phyloP scores from a whole-genome alignment of 2,888 invertebrate species.

The Sceliomorpha sp. region DNA sequence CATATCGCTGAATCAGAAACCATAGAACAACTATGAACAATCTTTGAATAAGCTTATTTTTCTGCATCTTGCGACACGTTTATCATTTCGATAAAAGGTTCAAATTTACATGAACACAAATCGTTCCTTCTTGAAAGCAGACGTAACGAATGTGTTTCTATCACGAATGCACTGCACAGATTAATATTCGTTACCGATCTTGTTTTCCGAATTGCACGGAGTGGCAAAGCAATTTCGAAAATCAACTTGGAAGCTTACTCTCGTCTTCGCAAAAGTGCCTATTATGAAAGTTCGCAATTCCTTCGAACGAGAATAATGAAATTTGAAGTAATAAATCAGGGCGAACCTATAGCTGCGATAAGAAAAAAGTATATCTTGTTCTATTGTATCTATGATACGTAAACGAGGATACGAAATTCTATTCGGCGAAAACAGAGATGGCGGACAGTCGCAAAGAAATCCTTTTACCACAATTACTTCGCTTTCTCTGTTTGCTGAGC shows the following conservation, averaged over 20 bases:
- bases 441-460: slow-evolving; percentile 55
- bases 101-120: no score
- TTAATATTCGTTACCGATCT: slow-evolving; percentile 53
- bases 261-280: slow-evolving; percentile 32
- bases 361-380: slow-evolving; percentile 43
- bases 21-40: no score
- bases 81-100: no score
- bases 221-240: slow-evolving; percentile 53
- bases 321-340: slow-evolving; percentile 55
- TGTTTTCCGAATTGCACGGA: slow-evolving; percentile 56
- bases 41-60: no score
- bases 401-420: slow-evolving; percentile 42
- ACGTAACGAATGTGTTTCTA: slow-evolving; percentile 28
- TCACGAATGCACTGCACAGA: slow-evolving; percentile 45
- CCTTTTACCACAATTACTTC: slow-evolving; percentile 58
- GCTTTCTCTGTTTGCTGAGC: slow-evolving; percentile 51
- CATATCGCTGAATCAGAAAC: no score
- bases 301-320: slow-evolving; percentile 57
- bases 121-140: slow-evolving; percentile 37
- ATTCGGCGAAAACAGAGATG: slow-evolving; percentile 33
- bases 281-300: slow-evolving; percentile 41
- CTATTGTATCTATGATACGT: slow-evolving; percentile 37
- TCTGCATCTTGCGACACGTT: no score
- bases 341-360: slow-evolving; percentile 25
- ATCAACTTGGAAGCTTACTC: slow-evolving; percentile 55